Conservation (phyloP, 2,888 invertebrate genomes). For the Agriotes lineatus region DNA sequence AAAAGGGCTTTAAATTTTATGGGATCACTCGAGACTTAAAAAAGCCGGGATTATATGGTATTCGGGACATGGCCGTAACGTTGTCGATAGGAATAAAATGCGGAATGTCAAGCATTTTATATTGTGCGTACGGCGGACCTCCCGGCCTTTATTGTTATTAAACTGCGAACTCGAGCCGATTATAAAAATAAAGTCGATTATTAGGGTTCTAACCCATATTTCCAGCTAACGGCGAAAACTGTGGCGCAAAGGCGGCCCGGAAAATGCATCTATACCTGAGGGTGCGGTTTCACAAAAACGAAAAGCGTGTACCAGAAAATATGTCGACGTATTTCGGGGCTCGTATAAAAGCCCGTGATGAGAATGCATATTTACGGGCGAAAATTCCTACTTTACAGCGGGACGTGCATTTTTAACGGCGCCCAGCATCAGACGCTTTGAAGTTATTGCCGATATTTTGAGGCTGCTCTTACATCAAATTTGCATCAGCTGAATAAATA, state of each 20-base stretch:
- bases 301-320: not conserved
- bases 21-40: slow-evolving; percentile 11
- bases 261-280: not conserved
- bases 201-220: not conserved
- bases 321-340: not conserved
- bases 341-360: slow-evolving; percentile 10
- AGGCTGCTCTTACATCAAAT: slow-evolving; percentile 10
- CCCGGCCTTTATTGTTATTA: slow-evolving; percentile 8
- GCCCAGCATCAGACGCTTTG: slow-evolving; percentile 12
- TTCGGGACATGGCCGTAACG: slow-evolving; percentile 17
- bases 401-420: slow-evolving; percentile 22
- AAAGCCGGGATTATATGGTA: slow-evolving; percentile 11
- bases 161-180: not conserved
- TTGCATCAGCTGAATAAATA: slow-evolving; percentile 23
- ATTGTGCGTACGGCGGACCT: slow-evolving; percentile 3
- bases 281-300: slow-evolving; percentile 8
- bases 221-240: not conserved
- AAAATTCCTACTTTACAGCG: slow-evolving; percentile 6
- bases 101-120: slow-evolving; percentile 13
- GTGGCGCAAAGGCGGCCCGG: not conserved
- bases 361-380: slow-evolving; percentile 12
- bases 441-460: slow-evolving; percentile 17
- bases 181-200: not conserved
- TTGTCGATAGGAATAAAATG: slow-evolving; percentile 16
- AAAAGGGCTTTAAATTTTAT: slow-evolving; percentile 11